These are phyloP conservation scores for Cremastobaeus sp. DNA, from an alignment of 2,888 invertebrate genomes.

Conservation along the genomic window DNA sequence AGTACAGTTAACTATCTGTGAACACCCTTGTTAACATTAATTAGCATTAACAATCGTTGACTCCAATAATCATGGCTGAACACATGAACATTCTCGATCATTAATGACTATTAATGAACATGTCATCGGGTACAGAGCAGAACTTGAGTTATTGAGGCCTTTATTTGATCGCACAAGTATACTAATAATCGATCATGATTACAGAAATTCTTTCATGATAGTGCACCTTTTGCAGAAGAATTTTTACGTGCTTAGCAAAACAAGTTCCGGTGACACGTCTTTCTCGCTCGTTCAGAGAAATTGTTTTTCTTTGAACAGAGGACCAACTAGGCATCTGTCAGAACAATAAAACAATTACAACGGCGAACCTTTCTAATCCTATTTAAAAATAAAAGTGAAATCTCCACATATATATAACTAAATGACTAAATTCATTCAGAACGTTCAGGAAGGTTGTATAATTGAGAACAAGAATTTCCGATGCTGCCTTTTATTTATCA, in stretches of 20 bases:
- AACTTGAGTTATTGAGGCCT: slow-evolving; percentile 20
- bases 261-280: not conserved
- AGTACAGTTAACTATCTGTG: slow-evolving; percentile 24
- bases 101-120: slow-evolving; percentile 43
- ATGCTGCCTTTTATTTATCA: too few species aligned
- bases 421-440: too few species aligned
- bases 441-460: too few species aligned
- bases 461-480: too few species aligned
- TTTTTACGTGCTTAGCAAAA: not conserved
- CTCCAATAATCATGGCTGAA: slow-evolving; percentile 15
- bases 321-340: too few species aligned
- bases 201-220: slow-evolving; percentile 18
- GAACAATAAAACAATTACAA: too few species aligned
- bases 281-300: not conserved
- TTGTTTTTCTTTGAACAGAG: too few species aligned
- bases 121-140: slow-evolving; percentile 10
- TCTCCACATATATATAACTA: too few species aligned
- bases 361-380: too few species aligned
- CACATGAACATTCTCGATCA: slow-evolving; percentile 32
- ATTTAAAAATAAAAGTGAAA: too few species aligned
- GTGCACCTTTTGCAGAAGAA: slow-evolving; percentile 7
- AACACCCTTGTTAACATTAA: slow-evolving; percentile 31
- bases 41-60: slow-evolving; percentile 30
- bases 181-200: slow-evolving; percentile 39
- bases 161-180: slow-evolving; percentile 16